Percentiles rank a stretch among this genome's conserved stretches.
Evolutionary conservation across 2,797 vertebrate species (phyloP).

Genomic region (Sylvia borin): DNA sequence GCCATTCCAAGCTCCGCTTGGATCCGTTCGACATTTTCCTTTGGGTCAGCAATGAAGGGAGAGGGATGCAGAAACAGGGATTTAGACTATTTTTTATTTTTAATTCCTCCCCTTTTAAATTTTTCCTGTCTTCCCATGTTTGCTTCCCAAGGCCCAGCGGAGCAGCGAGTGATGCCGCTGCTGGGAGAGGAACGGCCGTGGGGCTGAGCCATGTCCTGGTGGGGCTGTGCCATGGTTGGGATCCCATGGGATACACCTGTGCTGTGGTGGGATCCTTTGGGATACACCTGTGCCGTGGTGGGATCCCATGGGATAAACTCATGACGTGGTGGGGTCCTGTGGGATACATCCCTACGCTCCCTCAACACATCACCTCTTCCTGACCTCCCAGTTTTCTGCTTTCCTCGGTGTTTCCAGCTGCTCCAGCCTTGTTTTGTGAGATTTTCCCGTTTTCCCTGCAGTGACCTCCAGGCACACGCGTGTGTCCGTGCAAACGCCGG

Average conservation of each 20-base stretch:
- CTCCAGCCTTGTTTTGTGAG: background rate
- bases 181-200: fast-evolving
- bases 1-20: fast-evolving
- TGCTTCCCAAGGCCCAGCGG: background rate
- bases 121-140: fast-evolving
- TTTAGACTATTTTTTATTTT: no score
- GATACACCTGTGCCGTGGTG: background rate
- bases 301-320: background rate
- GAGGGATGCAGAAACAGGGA: fast-evolving
- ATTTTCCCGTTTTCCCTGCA: background rate
- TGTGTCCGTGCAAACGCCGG: fast-evolving
- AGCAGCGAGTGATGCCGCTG: fast-evolving
- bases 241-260: fast-evolving
- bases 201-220: fast-evolving
- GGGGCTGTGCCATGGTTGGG: background rate
- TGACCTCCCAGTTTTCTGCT: fast-evolving
- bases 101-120: background rate
- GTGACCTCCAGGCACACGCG: fast-evolving
- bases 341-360: background rate
- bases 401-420: background rate
- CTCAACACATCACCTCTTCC: background rate
- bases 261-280: background rate
- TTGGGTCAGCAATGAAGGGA: background rate
- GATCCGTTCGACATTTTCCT: background rate
- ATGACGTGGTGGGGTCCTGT: fast-evolving